Conservation (phyloP, 2,888 invertebrate species). For the Subacronicta megacephala region DNA sequence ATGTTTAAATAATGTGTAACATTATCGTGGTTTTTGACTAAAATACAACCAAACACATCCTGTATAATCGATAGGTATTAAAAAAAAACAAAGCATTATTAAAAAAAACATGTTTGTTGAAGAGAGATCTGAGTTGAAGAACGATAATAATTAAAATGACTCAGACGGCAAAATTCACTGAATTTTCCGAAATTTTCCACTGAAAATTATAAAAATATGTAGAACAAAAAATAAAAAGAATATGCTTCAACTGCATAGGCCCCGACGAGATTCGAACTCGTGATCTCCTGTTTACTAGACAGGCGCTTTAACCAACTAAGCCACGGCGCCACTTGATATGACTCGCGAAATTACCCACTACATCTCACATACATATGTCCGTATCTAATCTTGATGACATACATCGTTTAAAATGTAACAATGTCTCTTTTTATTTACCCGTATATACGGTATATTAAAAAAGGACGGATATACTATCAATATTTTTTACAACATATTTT, state of each 20-base stretch:
- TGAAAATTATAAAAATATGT: background rate
- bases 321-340: constrained; percentile 76
- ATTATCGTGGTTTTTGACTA: no score
- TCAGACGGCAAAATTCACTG: no score
- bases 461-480: constrained; percentile 20
- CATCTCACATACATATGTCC: constrained; percentile 23
- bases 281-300: constrained; percentile 89
- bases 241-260: constrained; percentile 64
- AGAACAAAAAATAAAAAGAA: constrained; percentile 12
- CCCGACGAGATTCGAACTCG: constrained; percentile 88
- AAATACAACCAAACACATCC: no score
- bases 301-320: constrained; percentile 89
- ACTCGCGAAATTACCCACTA: constrained; percentile 40
- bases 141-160: no score
- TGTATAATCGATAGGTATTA: no score
- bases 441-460: constrained; percentile 8
- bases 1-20: no score
- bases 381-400: constrained; percentile 16
- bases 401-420: constrained; percentile 8
- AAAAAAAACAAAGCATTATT: no score
- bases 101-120: no score
- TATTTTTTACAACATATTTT: constrained; percentile 3
- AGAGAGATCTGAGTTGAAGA: no score
- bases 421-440: constrained; percentile 26
- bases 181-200: no score